Base-by-base conservation (phyloP, 2,113 vertebrate species). In the Tachysurus vachellii region DNA sequence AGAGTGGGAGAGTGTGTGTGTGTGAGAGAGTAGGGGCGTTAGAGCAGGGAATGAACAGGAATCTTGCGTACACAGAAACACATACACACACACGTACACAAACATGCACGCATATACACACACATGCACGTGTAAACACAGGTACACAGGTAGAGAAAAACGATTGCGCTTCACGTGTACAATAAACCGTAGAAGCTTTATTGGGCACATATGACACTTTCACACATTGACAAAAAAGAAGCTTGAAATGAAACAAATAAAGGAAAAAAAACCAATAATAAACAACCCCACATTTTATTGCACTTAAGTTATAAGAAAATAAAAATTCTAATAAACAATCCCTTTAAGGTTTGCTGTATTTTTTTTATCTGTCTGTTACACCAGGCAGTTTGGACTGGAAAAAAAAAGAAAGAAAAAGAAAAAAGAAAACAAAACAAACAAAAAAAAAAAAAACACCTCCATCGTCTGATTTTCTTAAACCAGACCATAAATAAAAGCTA, bases 221-320 rank as follows among this genome's bases (percentile, higher is more conserved):
- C 93, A 94, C 92, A 94, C 91, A 92, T 91, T 93, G 95, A 94
- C 91, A 94, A 95, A 94, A 93, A 95, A 96, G 95, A 94, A 94
- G 96, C 92, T 94, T 95, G 94, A 96, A 98, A 98, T 98, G 95
- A 92, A 89, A 87, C 96, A 97, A 98, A 99, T 95, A 98, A 95
- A 90, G 94, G 93, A 93, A 94, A 19, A 73, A 50, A 64, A 76
- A 36, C 62, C 44, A 87, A 64, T 7, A 82, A 83, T 97, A 98
- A 99, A 90, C 82, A 89, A 91, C 94, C 93, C 94, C 98, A 99
- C 98, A 97, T 99, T 99, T 99, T 99, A 99, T 99, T 99, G 98
- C 98, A 99, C 98, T 99, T 99, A 99, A 99, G 97, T 99, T 99
- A 99, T 99, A 99, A 99, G 98, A 99, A 99, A 99, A 99, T 99